These are phyloP conservation scores for Oreochromis tanganicae DNA, from an alignment of 2,113 vertebrate species.

Conservation along the genomic window DNA sequence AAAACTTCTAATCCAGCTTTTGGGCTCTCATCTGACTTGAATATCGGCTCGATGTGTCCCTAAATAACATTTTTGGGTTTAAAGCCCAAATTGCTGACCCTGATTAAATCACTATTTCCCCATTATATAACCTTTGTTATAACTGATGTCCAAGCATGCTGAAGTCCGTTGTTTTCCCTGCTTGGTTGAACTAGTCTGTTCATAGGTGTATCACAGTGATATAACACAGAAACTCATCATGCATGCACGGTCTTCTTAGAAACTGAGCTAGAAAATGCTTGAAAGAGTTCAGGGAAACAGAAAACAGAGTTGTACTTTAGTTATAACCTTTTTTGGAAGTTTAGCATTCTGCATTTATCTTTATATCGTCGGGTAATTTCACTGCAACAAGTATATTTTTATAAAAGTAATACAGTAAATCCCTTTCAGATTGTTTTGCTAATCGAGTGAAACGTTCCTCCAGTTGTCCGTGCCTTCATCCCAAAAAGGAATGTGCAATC, in stretches of 20 bases:
- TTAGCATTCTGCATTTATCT: neutral
- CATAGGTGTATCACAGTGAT: neutral
- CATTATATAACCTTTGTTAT: neutral
- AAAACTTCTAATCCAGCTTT: neutral
- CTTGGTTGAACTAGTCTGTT: neutral
- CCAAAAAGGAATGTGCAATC: neutral
- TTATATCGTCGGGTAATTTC: rapidly evolving
- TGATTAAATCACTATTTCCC: neutral
- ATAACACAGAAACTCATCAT: rapidly evolving
- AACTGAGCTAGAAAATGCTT: neutral
- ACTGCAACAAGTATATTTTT: neutral
- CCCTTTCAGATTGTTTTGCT: neutral
- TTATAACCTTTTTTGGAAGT: rapidly evolving
- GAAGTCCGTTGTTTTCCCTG: neutral
- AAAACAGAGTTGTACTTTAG: neutral
- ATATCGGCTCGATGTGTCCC: neutral
- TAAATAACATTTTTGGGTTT: neutral
- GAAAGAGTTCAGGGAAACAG: neutral
- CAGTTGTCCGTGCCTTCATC: neutral
- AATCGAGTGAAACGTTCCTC: neutral
- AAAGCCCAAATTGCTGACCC: neutral
- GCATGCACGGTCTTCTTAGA: rapidly evolving
- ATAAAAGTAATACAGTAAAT: neutral
- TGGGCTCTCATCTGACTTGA: neutral
- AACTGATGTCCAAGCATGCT: neutral